Base-by-base conservation (phyloP, 1,140 invertebrate genomes). In the Panagrolaimus sp. region DNA sequence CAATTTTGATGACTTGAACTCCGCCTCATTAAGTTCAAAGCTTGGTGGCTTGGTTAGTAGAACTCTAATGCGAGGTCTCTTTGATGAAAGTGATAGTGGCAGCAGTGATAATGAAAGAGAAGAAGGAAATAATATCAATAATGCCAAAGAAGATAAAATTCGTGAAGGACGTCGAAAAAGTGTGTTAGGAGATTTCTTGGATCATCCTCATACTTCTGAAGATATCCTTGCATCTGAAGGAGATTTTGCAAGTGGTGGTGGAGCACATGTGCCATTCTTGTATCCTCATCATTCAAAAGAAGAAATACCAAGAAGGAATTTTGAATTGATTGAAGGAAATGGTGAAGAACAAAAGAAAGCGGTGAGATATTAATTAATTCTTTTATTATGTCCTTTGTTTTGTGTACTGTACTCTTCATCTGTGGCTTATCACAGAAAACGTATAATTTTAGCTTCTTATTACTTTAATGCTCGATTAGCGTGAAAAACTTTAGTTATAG, bases 211-310 rank as follows among this genome's bases (percentile, higher is more conserved):
- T 32, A 70, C 71, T 17, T 65, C 71, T 26, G 74, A 75, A 63
- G 74, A 75, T 69, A 65, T 75, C 5, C 68, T 75, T 72, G 74
- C 74, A 9, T 24, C 62, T 24, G 74, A 75, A 47, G 70, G 70
- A 10, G 70, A 74, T 26, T 43, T 74, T 6, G 73, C 73, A 32
- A 65, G 52, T 7, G 73, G 71, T 17, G 14, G 48, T 28, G 74
- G 74, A n/a, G 71, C 69, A 9, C 71, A 73, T 17, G 67, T 69
- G 14, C 74, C 74, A 17, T 43, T 67, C 52, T 63, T 66, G 17
- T 75, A 26, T 21, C 52, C 52, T 4, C 14, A 21, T 28, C 52
- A 58, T 38, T 63, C 48, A 26, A 48, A 43, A 45, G 17, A 24
- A n/a, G 32, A 38, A 38, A 38, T 38, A 38, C 52, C 52, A 58